Base-by-base conservation (phyloP, 2,113 vertebrate genomes). In the Microtus pennsylvanicus region DNA sequence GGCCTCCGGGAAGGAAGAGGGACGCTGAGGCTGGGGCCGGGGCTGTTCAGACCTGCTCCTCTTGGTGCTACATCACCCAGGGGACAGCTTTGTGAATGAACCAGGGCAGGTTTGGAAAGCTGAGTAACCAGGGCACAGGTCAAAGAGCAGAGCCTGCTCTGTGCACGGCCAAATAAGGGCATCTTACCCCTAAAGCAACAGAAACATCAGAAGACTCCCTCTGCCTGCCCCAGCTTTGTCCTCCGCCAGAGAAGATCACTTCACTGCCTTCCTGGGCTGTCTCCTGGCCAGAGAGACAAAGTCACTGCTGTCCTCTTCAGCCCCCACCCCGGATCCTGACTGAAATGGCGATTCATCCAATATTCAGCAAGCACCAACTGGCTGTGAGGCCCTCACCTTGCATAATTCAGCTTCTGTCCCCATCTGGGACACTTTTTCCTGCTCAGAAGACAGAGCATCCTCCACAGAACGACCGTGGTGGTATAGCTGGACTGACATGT, bases 311-410 rank as follows among this genome's bases (percentile, higher is more conserved):
- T 78, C n/a, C n/a, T 17, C 17, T 19, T 30, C 3, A 63, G 42
- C 55, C 65, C 9, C 3, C 12, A 0, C 19, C 21, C 6, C n/a
- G 30, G 47, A 55, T 16, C 42, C 52, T n/a, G 22, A 19, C 26
- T 30, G 58, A 76, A 45, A 30, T 35, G 47, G 14, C n/a, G 19
- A 12, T 17, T 72, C 33, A 24, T 16, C 38, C 21, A 72, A 65
- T 38, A 50, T 5, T 47, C n/a, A 55, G 21, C 21, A 21, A 89
- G 55, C 65, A 52, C n/a, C 14, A 2, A 0, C 82, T 63, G 50
- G 52, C 19, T 9, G 0, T 0, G 0, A 67, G 13, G 55, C 4
- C 33, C 3, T 4, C 19, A 28, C 30, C 69, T 65, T 58, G 16
- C 63, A 91, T 30, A 17, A 77, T 65, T 86, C 74, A 61, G 70